These are phyloP conservation scores for Acomys russatus DNA, from an alignment of 2,797 vertebrate genomes.

Conservation along the genomic window DNA sequence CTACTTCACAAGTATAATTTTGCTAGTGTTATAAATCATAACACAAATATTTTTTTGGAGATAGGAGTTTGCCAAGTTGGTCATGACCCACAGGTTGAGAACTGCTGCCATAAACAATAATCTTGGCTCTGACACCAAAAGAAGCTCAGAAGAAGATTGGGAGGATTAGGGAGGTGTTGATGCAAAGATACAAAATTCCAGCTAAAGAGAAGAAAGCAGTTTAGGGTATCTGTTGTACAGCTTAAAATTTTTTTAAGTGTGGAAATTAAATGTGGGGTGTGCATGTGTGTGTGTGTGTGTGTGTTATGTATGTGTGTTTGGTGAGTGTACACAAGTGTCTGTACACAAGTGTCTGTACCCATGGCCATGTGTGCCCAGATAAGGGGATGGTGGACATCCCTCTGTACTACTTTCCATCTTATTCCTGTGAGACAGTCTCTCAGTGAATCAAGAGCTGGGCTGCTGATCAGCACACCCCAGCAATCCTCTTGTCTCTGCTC, in stretches of 20 bases:
- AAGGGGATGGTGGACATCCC: neutral
- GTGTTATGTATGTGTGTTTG: neutral
- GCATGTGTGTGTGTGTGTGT: neutral
- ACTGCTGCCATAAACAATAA: neutral
- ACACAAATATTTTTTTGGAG: neutral
- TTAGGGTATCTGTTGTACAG: neutral
- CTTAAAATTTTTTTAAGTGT: neutral
- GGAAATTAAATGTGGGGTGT: neutral
- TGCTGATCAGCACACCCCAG: neutral
- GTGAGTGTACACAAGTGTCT: neutral
- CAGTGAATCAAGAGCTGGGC: neutral
- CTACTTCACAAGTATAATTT: neutral
- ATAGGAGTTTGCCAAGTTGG: neutral
- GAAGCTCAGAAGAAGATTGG: neutral
- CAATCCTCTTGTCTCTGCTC: neutral
- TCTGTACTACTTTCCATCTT: too few species aligned
- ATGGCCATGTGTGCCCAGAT: neutral
- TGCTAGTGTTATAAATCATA: neutral
- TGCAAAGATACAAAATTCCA: neutral
- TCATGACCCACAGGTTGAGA: neutral
- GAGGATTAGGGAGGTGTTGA: neutral
- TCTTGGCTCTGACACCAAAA: neutral
- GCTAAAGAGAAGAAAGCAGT: neutral
- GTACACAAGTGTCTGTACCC: neutral
- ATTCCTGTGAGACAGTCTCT: neutral